phyloP scores from a whole-genome alignment of 2,113 vertebrate genomes.

The Cebidichthys violaceus region DNA sequence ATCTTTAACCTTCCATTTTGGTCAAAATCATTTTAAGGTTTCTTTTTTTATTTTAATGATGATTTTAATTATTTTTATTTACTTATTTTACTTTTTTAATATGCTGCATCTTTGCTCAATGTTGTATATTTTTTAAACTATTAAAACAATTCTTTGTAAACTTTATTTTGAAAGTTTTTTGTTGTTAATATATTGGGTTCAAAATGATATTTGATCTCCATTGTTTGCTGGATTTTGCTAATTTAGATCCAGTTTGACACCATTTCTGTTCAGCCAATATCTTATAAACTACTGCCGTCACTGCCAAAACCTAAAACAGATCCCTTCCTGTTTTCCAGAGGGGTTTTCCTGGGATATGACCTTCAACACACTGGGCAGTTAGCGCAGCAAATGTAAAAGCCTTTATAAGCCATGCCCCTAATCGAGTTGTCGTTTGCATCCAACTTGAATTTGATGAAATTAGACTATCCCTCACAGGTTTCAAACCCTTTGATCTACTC shows the following conservation, averaged over 20 bases:
- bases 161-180: no score
- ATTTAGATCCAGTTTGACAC: conserved; percentile 1
- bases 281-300: not conserved
- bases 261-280: not conserved
- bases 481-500: conserved; percentile 14
- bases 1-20: conserved; percentile 5
- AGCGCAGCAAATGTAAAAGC: not conserved
- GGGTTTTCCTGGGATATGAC: conserved; percentile 8
- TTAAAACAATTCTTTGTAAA: no score
- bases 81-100: not conserved
- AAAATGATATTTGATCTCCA: not conserved
- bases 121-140: not conserved
- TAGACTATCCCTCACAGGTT: not conserved
- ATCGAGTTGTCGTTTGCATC: not conserved
- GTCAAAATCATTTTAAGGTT: not conserved
- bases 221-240: not conserved
- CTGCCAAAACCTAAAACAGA: conserved; percentile 31
- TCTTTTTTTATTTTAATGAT: not conserved
- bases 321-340: conserved; percentile 48
- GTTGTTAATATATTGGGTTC: no score
- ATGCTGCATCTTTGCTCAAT: not conserved
- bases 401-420: not conserved
- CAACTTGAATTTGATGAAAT: not conserved
- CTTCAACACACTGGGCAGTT: conserved; percentile 8
- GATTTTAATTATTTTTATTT: not conserved